These are phyloP conservation scores for Podotricha telesiphe DNA, from an alignment of 2,888 invertebrate genomes.

Conservation along the genomic window DNA sequence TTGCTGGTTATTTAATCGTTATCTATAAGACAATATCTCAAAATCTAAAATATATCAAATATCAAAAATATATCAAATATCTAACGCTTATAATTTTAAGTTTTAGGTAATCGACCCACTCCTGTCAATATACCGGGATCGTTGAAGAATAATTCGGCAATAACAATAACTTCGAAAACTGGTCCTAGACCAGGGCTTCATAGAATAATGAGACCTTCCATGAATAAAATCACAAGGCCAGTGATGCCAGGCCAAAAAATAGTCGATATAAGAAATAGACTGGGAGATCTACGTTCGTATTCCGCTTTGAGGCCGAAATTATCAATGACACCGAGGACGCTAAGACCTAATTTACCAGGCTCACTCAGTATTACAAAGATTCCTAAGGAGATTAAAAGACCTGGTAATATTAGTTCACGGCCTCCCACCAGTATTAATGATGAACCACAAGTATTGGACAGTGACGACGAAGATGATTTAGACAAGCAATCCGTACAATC, in stretches of 20 bases:
- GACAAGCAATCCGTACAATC: constrained; percentile 23
- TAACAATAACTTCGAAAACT: constrained; percentile 83
- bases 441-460: constrained; percentile 74
- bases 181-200: constrained; percentile 68
- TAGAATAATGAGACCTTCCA: constrained; percentile 68
- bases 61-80: too few relatives aligned
- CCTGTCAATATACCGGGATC: constrained; percentile 73
- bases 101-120: constrained; percentile 66
- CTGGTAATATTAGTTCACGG: constrained; percentile 53
- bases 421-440: constrained; percentile 60
- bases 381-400: constrained; percentile 61
- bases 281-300: constrained; percentile 68
- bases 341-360: constrained; percentile 68
- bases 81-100: constrained; percentile 52
- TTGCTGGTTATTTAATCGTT: too few relatives aligned
- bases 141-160: constrained; percentile 84
- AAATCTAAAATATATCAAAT: too few relatives aligned
- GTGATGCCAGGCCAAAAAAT: constrained; percentile 72
- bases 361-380: constrained; percentile 78
- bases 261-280: constrained; percentile 68
- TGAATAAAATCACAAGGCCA: constrained; percentile 66
- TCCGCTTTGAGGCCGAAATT: constrained; percentile 65
- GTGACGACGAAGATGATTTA: constrained; percentile 65
- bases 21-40: too few relatives aligned
- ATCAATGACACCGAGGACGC: constrained; percentile 58